Base-by-base conservation (phyloP, 2,888 invertebrate genomes). In the Conops quadrifasciatus region DNA sequence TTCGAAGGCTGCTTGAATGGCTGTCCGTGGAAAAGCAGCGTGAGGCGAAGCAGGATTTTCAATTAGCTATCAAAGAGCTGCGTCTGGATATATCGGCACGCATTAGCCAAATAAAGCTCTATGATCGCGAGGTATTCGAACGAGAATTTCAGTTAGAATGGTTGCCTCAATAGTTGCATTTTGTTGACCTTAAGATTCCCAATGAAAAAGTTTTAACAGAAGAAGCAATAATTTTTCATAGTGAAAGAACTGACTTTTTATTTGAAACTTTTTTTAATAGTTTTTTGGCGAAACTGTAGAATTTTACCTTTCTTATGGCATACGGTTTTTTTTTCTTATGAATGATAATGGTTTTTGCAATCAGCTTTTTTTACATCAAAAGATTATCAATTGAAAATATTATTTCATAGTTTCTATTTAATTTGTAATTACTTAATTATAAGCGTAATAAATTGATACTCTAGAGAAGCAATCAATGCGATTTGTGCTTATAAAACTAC, bases 71-170 rank as follows among this genome's bases (percentile, higher is more conserved):
- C 1, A 80, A 80, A 60, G 83, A 83, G 43, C 74, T 83, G 13
- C 80, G 83, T 1, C 74, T 83, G 68, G 82, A 83, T 74, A 80
- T 83, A 45, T 83, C 83, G 60, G 82, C 83, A 5, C 76, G 83
- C 36, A 81, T 83, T 9, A 81, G 80, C 36, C 81, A 80, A 70
- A 79, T 83, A 53, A 78, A 79, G 13, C 78, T 83, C 0, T 83
- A 82, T 65, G 82, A 83, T 76, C 79, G 81, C 1, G 36, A 77
- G 71, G 77, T 83, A 21, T 83, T 83, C 49, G 82, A 83, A 72
- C 78, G 81, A 0, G 81, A 83, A 16, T 83, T 80, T 73, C 77
- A 80, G 45, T 76, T 83, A 49, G 79, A 78, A 26, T 83, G 82
- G 82, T 76, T 80, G 75, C 79, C 53, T 3, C 21, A 56, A 19